phyloP scores from a whole-genome alignment of 2,797 vertebrate genomes.

The Poeciliopsis paucimaculata region DNA sequence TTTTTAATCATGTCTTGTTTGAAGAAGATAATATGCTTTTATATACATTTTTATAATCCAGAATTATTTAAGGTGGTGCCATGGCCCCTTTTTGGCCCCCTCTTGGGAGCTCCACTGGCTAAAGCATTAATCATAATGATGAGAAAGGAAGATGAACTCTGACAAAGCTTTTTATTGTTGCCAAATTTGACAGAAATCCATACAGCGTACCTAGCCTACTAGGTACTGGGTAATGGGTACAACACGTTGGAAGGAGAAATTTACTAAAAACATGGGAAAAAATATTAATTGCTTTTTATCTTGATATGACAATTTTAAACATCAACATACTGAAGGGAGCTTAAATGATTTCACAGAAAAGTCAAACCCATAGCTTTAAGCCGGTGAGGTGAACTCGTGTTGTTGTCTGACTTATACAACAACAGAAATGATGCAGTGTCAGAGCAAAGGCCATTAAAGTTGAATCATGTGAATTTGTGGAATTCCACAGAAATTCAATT shows the following conservation, averaged over 20 bases:
- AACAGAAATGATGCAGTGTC: conserved; percentile 8
- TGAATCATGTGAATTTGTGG: conserved; percentile 43
- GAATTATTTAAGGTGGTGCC: too few relatives aligned
- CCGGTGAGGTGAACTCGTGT: conserved; percentile 22
- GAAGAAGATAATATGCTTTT: too few relatives aligned
- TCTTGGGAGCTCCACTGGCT: too few relatives aligned
- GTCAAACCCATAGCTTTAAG: neutral
- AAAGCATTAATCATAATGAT: neutral
- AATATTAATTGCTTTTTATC: neutral
- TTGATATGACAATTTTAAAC: neutral
- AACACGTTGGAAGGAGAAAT: neutral
- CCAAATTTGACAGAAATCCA: neutral
- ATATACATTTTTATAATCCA: too few relatives aligned
- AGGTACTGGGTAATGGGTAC: neutral
- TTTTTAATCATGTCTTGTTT: too few relatives aligned
- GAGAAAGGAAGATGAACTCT: neutral
- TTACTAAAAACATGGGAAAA: neutral
- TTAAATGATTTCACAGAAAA: neutral
- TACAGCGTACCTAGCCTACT: neutral
- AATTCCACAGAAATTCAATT: conserved; percentile 37
- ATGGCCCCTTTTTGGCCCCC: too few relatives aligned
- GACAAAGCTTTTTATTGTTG: neutral
- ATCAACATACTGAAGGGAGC: neutral
- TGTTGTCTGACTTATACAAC: conserved; percentile 46
- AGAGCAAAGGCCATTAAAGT: conserved; percentile 23